phyloP scores from a whole-genome alignment of 2,888 invertebrate species.

The Enchytraeus crypticus region DNA sequence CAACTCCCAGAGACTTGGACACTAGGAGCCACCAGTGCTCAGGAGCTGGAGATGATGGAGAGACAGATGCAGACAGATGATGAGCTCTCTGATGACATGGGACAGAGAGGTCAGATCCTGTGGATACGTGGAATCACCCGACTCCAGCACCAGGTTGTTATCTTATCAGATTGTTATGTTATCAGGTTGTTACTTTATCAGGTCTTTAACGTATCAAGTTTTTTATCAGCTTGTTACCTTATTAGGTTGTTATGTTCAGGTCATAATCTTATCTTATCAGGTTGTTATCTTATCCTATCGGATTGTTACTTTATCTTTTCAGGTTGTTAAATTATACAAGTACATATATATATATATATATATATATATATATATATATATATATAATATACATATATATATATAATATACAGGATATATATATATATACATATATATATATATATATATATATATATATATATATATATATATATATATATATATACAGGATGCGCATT shows the following conservation, averaged over 20 bases:
- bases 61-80: conserved; percentile 22
- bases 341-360: background rate
- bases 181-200: no score
- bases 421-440: conserved; percentile 1
- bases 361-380: background rate
- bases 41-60: conserved; percentile 33
- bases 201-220: no score
- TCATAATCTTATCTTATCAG: no score
- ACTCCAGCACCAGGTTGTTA: conserved; percentile 56
- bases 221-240: no score
- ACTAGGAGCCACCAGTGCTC: conserved; percentile 37
- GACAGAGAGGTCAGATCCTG: conserved; percentile 85
- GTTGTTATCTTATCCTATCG: no score
- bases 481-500: no score
- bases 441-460: conserved; percentile 11
- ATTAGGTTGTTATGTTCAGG: no score
- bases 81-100: conserved; percentile 63
- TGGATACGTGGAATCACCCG: conserved; percentile 97
- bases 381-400: no score
- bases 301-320: no score
- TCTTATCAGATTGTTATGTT: no score
- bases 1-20: conserved; percentile 52
- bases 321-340: background rate
- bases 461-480: background rate
- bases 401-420: no score